These are phyloP conservation scores for Ctenomys sociabilis DNA, from an alignment of 2,113 vertebrate genomes.

Conservation along the genomic window DNA sequence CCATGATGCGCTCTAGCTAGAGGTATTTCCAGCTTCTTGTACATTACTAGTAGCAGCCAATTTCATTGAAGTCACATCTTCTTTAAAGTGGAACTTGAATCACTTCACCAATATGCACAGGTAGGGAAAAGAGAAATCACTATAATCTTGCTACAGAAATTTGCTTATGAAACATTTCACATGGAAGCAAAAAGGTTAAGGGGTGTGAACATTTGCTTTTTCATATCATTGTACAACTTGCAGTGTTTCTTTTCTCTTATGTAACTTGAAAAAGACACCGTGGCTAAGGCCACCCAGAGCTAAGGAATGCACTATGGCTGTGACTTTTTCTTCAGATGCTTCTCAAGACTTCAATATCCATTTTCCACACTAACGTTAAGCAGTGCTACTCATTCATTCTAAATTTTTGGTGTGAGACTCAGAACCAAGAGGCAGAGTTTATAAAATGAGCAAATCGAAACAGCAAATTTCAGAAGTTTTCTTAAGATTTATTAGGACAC, in stretches of 20 bases:
- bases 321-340: background rate
- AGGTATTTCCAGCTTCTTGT: background rate
- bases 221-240: background rate
- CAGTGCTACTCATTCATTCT: background rate
- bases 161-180: background rate
- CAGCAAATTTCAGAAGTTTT: background rate
- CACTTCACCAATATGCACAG: too few relatives aligned
- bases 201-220: background rate
- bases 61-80: background rate
- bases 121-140: background rate
- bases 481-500: conserved; percentile 31
- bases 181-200: background rate
- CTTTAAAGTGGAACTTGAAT: background rate
- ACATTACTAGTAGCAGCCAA: background rate
- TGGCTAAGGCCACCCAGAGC: background rate
- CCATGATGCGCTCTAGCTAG: background rate
- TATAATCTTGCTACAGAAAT: background rate
- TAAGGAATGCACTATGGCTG: background rate
- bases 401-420: background rate
- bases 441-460: background rate
- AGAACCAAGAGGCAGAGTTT: background rate
- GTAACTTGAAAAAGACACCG: background rate
- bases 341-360: background rate
- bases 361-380: too few relatives aligned
- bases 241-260: background rate